Conservation (phyloP, 35 echinoderm and acorn worm species). For the Holothuria glaberrima region DNA sequence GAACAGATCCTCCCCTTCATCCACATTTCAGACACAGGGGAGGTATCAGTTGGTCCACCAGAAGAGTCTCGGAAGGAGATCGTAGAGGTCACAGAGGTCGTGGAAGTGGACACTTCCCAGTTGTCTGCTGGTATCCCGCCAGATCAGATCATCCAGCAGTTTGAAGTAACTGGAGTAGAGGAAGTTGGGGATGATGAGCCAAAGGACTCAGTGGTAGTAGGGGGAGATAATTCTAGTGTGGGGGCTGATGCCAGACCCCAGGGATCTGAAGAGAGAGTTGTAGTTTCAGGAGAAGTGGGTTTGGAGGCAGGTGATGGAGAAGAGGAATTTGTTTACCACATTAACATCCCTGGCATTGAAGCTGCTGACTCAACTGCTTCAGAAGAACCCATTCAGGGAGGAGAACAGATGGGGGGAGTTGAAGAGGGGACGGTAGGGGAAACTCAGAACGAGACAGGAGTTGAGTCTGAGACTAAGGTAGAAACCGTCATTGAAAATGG, state of each 20-base stretch:
- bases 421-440: too few species aligned
- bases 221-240: not conserved
- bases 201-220: not conserved
- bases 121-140: not conserved
- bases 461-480: too few species aligned
- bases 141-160: slow-evolving; percentile 18
- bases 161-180: slow-evolving; percentile 14
- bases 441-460: too few species aligned
- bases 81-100: slow-evolving; percentile 40
- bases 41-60: slow-evolving; percentile 23
- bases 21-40: slow-evolving; percentile 43
- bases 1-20: slow-evolving; percentile 28
- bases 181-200: not conserved
- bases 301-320: not conserved
- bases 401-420: too few species aligned
- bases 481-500: too few species aligned
- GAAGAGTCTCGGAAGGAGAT: slow-evolving; percentile 12
- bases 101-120: slow-evolving; percentile 17
- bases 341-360: not conserved
- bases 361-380: too few species aligned
- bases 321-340: slow-evolving; percentile 6
- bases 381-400: too few species aligned
- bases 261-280: not conserved
- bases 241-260: not conserved
- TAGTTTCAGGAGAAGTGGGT: not conserved